Evolutionary conservation across 2,888 invertebrate species (phyloP), one percentile per base, ranked within the genome.

Genomic region (Drosophila tanythrix): DNA sequence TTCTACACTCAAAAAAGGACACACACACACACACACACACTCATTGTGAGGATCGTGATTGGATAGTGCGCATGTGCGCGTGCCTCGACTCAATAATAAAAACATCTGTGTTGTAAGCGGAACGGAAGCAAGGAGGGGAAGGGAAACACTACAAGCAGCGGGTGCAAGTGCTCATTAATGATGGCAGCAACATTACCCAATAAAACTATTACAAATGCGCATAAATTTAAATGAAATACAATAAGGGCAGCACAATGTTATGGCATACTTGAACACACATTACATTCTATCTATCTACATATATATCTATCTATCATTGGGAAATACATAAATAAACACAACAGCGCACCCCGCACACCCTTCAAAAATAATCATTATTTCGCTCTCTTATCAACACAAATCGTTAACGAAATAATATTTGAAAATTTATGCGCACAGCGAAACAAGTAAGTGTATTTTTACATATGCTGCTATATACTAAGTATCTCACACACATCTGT

Each of bases 171-270:
- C 70, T 89, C 85, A 81, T 87, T 90, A 87, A 77, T 77, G 82
- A 87, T 89, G 88, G 65, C 56, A 58, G 65, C 56, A 58, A 60
- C 67, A 43, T 62, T 74, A 73, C 70, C 68, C 66, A 82, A 89
- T 81, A 82, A 85, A 85, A 81, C 78, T 59, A 88, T 82, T 90
- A 79, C 68, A 77, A 88, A 82, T 88, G 79, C 79, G 70, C 81
- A 88, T 90, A 84, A 82, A 87, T 89, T 87, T 15, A 33, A 52
- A 43, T 33, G 43, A 48, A 56, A 69, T 62, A 25, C 48, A 67
- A 69, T 70, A 66, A 62, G 62, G 82, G 71, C 46, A 4, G 69
- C 59, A 58, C 59, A 82, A 76, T 76, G 66, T 79, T 75, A 36
- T 61, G 68, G 72, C 64, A 69, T 55, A 62, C 70, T 79, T 70